Evolutionary conservation across 2,797 vertebrate genomes (phyloP), one percentile per base, ranked within the genome.

Genomic region (Amblyopsis hoosieri): DNA sequence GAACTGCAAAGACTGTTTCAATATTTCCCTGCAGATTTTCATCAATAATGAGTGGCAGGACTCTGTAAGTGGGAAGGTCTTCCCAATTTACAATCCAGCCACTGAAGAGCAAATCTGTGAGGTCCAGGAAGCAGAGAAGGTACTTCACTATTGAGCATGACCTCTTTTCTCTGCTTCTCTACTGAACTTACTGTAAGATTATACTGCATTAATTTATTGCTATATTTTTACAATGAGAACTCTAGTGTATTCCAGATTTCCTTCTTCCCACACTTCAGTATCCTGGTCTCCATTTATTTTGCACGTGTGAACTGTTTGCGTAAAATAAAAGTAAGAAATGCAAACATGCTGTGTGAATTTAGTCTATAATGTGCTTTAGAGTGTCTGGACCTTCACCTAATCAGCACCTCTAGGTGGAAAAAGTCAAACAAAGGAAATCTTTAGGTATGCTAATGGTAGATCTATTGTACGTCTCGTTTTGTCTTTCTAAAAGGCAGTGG

Each of bases 1-100:
- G 51, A 53, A 10, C 8, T 52, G 50, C 14, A 19, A 19, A 53
- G 57, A 31, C 10, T 54, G 23, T 3, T 29, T 29, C 23, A 0
- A 29, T 29, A 29, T 13, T 54, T 3, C 54, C 64, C 75, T 82
- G 37, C 83, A 99, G 98, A 96, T 99, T 84, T 99, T 99, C 85
- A 98, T 99, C 85, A 98, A 99, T 87, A 99, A 99, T 11, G 97
- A 99, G 70, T 99, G 98, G 98, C 97, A 98, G 52, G 95, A 95
- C 89, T 99, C 98, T 1, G 94, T 96, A 65, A 97, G 95, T 12
- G 95, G 97, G 42, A 95, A 94, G 80, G 91, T 92, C 15, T 98
- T 99, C 81, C 90, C 95, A 2, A 88, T 94, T 10, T 94, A 90
- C 80, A 98, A 99, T 78, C 98, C 98, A 2, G 93, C 97, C n/a